These are phyloP conservation scores for Microcebus griseorufus DNA, from an alignment of 2,113 vertebrate genomes.

Conservation along the genomic window DNA sequence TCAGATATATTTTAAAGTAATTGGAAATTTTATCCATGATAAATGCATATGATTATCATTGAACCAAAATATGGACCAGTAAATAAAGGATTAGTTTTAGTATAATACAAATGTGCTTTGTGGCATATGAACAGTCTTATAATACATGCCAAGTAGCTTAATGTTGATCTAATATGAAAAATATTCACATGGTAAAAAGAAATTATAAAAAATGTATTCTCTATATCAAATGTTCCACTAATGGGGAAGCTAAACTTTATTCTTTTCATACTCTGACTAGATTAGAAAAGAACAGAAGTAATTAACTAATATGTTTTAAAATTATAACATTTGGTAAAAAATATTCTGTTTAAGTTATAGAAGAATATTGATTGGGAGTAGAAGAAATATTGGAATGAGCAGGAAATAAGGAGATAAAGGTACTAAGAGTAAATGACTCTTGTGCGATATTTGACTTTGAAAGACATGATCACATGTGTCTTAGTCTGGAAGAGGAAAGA, in stretches of 20 bases:
- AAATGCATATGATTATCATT: neutral
- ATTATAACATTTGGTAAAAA: neutral
- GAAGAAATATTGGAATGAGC: neutral
- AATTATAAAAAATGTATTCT: neutral
- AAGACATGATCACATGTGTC: neutral
- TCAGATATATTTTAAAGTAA: slow-evolving; percentile 4
- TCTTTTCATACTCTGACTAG: neutral
- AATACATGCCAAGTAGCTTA: neutral
- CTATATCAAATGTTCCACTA: neutral
- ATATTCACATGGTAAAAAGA: neutral
- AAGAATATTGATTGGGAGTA: neutral
- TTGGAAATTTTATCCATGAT: neutral
- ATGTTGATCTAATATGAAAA: slow-evolving; percentile 4
- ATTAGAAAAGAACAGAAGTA: neutral
- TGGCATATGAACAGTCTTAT: neutral
- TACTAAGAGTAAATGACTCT: neutral
- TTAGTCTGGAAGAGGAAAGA: neutral
- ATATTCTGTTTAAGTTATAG: neutral
- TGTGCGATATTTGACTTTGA: neutral
- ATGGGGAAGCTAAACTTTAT: neutral
- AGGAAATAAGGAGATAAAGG: neutral
- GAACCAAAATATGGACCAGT: neutral
- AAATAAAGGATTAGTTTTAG: slow-evolving; percentile 15
- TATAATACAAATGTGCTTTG: neutral
- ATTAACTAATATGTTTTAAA: neutral